Conservation (phyloP, 2,888 invertebrate genomes). For the Platycheirus rosarum region DNA sequence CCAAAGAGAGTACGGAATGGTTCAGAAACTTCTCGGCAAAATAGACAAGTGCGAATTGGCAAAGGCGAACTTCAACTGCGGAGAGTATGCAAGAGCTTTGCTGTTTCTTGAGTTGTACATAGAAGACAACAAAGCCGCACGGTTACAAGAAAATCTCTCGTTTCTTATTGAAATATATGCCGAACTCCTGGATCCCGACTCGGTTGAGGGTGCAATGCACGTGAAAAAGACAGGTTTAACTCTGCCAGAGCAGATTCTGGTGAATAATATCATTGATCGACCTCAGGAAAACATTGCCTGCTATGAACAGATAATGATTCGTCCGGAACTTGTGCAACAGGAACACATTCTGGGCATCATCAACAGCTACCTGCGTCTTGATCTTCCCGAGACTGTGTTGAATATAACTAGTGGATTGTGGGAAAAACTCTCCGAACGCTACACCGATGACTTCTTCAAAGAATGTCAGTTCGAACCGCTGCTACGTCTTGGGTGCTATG, state of each 20-base stretch:
- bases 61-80: conserved; percentile 88
- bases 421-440: conserved; percentile 85
- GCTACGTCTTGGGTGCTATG: conserved; percentile 93
- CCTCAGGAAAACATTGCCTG: conserved; percentile 93
- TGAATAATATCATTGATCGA: conserved; percentile 92
- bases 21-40: conserved; percentile 82
- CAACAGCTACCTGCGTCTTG: conserved; percentile 92
- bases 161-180: conserved; percentile 92
- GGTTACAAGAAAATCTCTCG: conserved; percentile 85
- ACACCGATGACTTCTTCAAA: conserved; percentile 86
- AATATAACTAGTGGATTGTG: conserved; percentile 88
- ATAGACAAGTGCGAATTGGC: conserved; percentile 87
- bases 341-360: conserved; percentile 87
- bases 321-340: conserved; percentile 83
- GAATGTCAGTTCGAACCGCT: conserved; percentile 91
- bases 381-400: conserved; percentile 93
- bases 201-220: conserved; percentile 91
- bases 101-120: conserved; percentile 90
- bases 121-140: conserved; percentile 83
- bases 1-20: conserved; percentile 76
- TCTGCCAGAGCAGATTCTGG: conserved; percentile 91
- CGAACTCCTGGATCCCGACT: conserved; percentile 94
- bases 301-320: conserved; percentile 91
- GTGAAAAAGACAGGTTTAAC: conserved; percentile 90
- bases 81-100: conserved; percentile 89